Evolutionary conservation across 2,113 vertebrate species (phyloP), one percentile per base, ranked within the genome.

Genomic region (Nettapus auritus): DNA sequence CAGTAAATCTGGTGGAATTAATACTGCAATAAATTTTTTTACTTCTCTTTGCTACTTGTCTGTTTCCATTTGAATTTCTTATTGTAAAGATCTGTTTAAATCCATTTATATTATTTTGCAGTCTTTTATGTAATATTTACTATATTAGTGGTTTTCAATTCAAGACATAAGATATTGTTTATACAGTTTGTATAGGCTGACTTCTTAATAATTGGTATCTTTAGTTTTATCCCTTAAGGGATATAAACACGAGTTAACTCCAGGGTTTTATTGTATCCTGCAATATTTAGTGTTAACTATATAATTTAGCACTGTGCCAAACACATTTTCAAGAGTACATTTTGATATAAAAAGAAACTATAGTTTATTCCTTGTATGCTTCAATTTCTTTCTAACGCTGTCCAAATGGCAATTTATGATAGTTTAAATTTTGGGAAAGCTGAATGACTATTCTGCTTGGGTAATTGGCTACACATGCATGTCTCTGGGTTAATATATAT

Each of bases 11-110:
- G 99, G 99, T 98, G 99, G 99, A 99, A 98, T 81, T 69, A 99
- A 99, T 99, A 99, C 99, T 99, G 99, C 99, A 99, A 99, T 99
- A 99, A 99, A 99, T 99, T 99, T 99, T 98, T 99, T 99, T 99
- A 99, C 99, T 99, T 99, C 99, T 99, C 99, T 99, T 99, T 99
- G 99, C 99, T 99, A 99, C 98, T 99, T 99, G 99, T 99, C 99
- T 99, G 98, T 98, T 98, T 98, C 98, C 97, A 98, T 98, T 98
- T 98, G 98, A 98, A 98, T 98, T 98, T 98, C 97, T 98, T 98
- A 98, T 97, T 98, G 98, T 98, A 98, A 98, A 98, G 97, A 98
- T 98, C 94, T 98, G 98, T 98, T 98, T 96, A 98, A 98, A 98
- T 96, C 96, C 97, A 98, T 98, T 98, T 98, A 98, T 98, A 98